These are phyloP conservation scores for Leptogaster cylindrica DNA, from an alignment of 2,888 invertebrate genomes.

Conservation along the genomic window DNA sequence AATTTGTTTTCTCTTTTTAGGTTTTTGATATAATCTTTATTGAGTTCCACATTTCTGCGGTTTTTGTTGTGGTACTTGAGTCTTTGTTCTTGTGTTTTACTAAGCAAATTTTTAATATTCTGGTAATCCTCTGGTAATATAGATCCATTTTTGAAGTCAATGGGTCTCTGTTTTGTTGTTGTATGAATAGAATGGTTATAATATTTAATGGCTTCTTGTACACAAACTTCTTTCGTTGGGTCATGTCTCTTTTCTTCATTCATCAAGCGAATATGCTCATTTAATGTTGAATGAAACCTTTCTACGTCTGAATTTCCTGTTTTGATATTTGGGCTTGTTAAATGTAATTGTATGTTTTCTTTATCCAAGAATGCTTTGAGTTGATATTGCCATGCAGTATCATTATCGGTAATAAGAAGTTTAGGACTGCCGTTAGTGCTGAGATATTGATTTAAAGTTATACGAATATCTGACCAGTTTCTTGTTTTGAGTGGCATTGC, in stretches of 20 bases:
- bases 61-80: too few relatives aligned
- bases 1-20: too few relatives aligned
- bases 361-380: background rate
- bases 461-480: background rate
- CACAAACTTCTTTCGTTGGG: background rate
- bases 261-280: slow-evolving; percentile 6
- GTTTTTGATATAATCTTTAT: too few relatives aligned
- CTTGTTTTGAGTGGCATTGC: background rate
- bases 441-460: too few relatives aligned
- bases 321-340: background rate
- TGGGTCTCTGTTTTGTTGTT: background rate
- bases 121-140: background rate
- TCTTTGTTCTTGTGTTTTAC: background rate
- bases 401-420: background rate
- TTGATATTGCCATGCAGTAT: background rate
- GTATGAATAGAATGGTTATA: background rate
- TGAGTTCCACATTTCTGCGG: too few relatives aligned
- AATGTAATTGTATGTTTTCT: background rate
- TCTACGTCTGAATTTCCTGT: slow-evolving; percentile 30
- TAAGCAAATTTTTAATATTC: background rate
- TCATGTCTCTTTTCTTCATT: background rate
- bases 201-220: background rate
- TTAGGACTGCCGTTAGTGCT: background rate
- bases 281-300: slow-evolving; percentile 23
- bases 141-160: background rate